These are phyloP conservation scores for Amblyopsis rosae DNA, from an alignment of 2,113 vertebrate species.

Conservation along the genomic window DNA sequence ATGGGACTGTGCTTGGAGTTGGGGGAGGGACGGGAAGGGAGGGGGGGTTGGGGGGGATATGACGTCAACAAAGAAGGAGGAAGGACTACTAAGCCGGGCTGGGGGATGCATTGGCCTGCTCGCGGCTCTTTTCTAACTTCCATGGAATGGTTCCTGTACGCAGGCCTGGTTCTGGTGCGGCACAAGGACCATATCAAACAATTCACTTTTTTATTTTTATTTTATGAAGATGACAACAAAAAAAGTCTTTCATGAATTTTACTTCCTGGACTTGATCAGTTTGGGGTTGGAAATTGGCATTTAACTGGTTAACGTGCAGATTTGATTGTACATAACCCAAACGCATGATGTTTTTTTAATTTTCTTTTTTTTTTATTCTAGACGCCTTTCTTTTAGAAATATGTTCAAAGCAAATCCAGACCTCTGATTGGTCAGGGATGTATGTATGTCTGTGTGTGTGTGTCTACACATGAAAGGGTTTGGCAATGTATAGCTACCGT, in stretches of 20 bases:
- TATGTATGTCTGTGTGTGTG: constrained; percentile 11
- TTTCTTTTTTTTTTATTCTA: constrained; percentile 24
- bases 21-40: neutral
- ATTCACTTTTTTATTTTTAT: constrained; percentile 54
- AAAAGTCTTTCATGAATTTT: constrained; percentile 50
- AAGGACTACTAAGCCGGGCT: constrained; percentile 16
- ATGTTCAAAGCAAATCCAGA: constrained; percentile 40
- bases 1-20: constrained; percentile 12
- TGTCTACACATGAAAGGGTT: constrained; percentile 16
- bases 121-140: constrained; percentile 44
- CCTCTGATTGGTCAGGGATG: constrained; percentile 40
- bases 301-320: constrained; percentile 46
- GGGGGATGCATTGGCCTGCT: neutral
- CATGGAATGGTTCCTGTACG: constrained; percentile 33
- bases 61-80: constrained; percentile 31
- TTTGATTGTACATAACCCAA: constrained; percentile 69
- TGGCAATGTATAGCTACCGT: constrained; percentile 31
- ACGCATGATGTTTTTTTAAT: constrained; percentile 59
- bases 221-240: constrained; percentile 49
- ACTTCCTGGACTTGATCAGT: constrained; percentile 49
- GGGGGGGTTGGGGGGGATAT: constrained; percentile 27
- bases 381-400: constrained; percentile 43
- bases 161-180: constrained; percentile 50
- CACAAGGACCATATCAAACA: constrained; percentile 52
- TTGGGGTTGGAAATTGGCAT: constrained; percentile 29